Conservation (phyloP, 53 echinoderm and acorn worm genomes). For the Crossaster papposus region DNA sequence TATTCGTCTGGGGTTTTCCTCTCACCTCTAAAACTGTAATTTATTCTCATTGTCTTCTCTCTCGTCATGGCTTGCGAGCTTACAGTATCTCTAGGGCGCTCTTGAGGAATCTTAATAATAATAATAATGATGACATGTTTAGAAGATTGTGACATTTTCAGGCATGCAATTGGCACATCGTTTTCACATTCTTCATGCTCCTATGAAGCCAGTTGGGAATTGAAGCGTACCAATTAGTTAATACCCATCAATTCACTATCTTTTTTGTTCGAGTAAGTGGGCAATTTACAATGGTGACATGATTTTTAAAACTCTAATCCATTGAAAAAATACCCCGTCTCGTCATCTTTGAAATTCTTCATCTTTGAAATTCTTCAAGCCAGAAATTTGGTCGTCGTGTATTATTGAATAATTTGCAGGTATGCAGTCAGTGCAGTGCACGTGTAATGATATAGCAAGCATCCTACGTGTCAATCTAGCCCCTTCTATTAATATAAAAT, state of each 20-base stretch:
- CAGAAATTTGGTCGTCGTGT: neutral
- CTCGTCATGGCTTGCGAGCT: no score
- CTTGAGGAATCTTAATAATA: no score
- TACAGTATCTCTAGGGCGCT: no score
- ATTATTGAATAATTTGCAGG: conserved; percentile 13
- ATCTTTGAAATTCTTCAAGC: neutral
- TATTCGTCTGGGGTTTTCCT: no score
- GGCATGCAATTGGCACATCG: neutral
- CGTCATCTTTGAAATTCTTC: neutral
- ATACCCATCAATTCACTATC: neutral
- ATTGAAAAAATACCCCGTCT: neutral
- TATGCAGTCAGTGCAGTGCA: neutral
- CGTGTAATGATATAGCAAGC: neutral
- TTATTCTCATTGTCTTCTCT: no score
- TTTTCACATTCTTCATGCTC: neutral
- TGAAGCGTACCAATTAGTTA: neutral
- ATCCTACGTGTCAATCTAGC: neutral
- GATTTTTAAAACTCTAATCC: neutral
- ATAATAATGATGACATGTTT: neutral
- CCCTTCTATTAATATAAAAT: conserved; percentile 13
- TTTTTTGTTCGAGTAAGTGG: neutral
- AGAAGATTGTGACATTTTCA: conserved; percentile 9
- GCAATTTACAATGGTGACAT: neutral
- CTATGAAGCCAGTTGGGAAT: neutral
- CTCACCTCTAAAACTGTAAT: no score